phyloP scores from a whole-genome alignment of 2,113 vertebrate genomes.

The Catharus minimus region DNA sequence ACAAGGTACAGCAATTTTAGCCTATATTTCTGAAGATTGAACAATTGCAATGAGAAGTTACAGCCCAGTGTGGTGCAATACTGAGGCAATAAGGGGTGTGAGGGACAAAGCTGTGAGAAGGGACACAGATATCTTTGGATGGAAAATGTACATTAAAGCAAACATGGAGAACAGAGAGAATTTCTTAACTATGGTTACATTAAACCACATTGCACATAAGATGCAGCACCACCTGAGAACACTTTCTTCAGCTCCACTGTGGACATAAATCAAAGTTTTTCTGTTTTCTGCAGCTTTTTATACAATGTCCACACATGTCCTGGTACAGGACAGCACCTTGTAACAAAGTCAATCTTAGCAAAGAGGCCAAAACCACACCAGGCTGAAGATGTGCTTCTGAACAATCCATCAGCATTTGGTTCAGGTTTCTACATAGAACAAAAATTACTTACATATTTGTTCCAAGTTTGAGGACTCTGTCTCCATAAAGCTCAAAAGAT shows the following conservation, averaged over 20 bases:
- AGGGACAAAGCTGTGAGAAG: background rate
- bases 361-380: background rate
- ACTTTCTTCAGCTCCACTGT: background rate
- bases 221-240: background rate
- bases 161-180: background rate
- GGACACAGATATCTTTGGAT: background rate
- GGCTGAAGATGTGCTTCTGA: background rate
- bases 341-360: background rate
- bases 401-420: background rate
- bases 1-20: background rate
- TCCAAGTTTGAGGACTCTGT: constrained; percentile 92
- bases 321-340: background rate
- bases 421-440: background rate
- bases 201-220: background rate
- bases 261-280: background rate
- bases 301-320: background rate
- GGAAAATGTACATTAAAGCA: background rate
- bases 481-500: constrained; percentile 93
- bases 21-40: background rate
- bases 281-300: background rate
- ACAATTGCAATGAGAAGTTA: background rate
- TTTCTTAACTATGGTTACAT: background rate
- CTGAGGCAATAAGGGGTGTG: background rate
- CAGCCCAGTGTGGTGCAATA: background rate
- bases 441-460: constrained; percentile 91